Base-by-base conservation (phyloP, 2,888 invertebrate genomes). In the Spisula subtruncata region DNA sequence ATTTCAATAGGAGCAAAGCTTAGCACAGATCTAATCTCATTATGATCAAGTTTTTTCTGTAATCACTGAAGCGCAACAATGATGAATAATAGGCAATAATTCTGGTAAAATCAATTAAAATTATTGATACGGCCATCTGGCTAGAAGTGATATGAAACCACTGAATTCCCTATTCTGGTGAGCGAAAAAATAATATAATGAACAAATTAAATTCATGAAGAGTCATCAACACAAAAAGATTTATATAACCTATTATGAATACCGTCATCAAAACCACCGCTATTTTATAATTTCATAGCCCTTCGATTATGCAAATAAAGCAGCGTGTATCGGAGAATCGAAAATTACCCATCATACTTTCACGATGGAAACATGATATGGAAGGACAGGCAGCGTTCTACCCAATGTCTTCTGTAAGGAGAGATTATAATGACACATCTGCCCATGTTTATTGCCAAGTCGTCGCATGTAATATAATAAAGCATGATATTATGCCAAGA, bases 381-480 rank as follows among this genome's bases (percentile, higher is more conserved):
- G 60, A 14, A 71, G n/a, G 54, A 84, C 66, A 60, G 54, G 81
- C 56, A 56, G 56, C 29, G 20, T 71, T 71, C 71, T 71, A 71
- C 71, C 71, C 71, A 71, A 32, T 29, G 71, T 71, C 71, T 71
- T 29, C 81, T 32, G 90, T 83, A 90, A 90, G n/a, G n/a, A 25
- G 80, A 90, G 88, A 90, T 86, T 86, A 85, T 90, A 90, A 90
- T 90, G 86, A 83, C 86, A 86, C 90, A 88, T 90, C 90, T 90
- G 88, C 84, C 80, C 85, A 41, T 66, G 82, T 82, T 88, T 88
- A 90, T 86, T 88, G 83, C 79, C 80, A 86, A 90, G 71, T 71
- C 25, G 32, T 71, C 32, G 71, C 71, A 29, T 71, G 71, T 32
- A 71, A 71, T 29, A 71, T n/a, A 25, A 86, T 88, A 88, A 90